phyloP scores from a whole-genome alignment of 2,888 invertebrate species.

The Drosophila subsilvestris region DNA sequence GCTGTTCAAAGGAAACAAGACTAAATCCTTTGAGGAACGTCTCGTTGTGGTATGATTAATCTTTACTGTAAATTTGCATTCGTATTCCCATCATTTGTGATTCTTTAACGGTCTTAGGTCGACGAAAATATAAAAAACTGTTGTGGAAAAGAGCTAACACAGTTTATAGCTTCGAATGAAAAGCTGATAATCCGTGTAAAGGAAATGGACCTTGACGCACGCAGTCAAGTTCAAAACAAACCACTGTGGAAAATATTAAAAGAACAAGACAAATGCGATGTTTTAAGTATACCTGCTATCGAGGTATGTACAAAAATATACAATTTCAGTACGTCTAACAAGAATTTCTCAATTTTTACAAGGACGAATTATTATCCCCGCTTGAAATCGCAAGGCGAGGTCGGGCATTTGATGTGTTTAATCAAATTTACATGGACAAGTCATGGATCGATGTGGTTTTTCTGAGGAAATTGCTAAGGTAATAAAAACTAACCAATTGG shows the following conservation, averaged over 20 bases:
- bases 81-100: not conserved
- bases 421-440: conserved; percentile 79
- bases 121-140: conserved; percentile 78
- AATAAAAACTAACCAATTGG: not conserved
- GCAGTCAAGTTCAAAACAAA: conserved; percentile 51
- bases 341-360: not conserved
- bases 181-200: conserved; percentile 65
- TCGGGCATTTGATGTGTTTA: conserved; percentile 73
- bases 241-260: conserved; percentile 79
- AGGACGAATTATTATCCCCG: conserved; percentile 75
- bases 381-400: conserved; percentile 74
- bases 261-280: conserved; percentile 77
- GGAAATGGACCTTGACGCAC: conserved; percentile 36
- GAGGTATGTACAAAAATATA: conserved; percentile 56
- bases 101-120: conserved; percentile 53
- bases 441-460: conserved; percentile 80
- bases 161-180: conserved; percentile 75
- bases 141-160: conserved; percentile 70
- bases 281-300: conserved; percentile 74
- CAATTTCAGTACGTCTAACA: not conserved
- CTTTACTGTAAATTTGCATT: no score
- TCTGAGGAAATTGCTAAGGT: conserved; percentile 66
- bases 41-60: conserved; percentile 66
- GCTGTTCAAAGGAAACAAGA: conserved; percentile 74
- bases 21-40: conserved; percentile 67